Evolutionary conservation across 1,140 invertebrate species (phyloP).

Genomic region (Drosophila subpulchrella): DNA sequence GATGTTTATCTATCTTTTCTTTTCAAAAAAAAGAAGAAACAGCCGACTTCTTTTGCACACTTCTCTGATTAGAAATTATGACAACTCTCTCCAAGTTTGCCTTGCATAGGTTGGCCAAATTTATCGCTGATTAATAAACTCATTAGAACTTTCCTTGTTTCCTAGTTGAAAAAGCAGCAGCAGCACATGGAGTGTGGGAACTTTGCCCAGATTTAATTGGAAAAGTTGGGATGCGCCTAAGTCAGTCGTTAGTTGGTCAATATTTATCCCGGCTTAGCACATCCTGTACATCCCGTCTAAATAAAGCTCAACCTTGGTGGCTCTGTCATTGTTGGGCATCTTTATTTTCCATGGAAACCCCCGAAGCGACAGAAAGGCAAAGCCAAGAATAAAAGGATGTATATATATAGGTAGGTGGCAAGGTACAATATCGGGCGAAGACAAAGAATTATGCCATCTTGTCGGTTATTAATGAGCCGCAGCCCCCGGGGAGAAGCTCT

Average conservation of each 20-base stretch:
- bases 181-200: slow-evolving; percentile 27
- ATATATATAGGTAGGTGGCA: neutral
- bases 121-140: slow-evolving; percentile 76
- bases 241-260: slow-evolving; percentile 44
- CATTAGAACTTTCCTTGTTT: slow-evolving; percentile 75
- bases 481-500: slow-evolving; percentile 14
- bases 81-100: slow-evolving; percentile 33
- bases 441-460: slow-evolving; percentile 57
- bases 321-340: slow-evolving; percentile 29
- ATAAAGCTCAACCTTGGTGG: slow-evolving; percentile 4
- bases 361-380: slow-evolving; percentile 21
- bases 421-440: slow-evolving; percentile 19
- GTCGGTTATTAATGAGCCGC: slow-evolving; percentile 57
- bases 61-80: slow-evolving; percentile 66
- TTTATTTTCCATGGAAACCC: slow-evolving; percentile 26
- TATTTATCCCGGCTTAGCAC: slow-evolving; percentile 21
- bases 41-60: slow-evolving; percentile 22
- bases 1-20: slow-evolving; percentile 15
- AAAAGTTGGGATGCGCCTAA: slow-evolving; percentile 58
- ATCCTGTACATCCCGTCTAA: slow-evolving; percentile 4
- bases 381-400: slow-evolving; percentile 22
- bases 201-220: slow-evolving; percentile 64
- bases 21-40: neutral
- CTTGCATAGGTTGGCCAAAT: slow-evolving; percentile 48
- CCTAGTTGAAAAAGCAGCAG: slow-evolving; percentile 20